Conservation (phyloP, 1,140 invertebrate genomes). For the Drosophila orosa region DNA sequence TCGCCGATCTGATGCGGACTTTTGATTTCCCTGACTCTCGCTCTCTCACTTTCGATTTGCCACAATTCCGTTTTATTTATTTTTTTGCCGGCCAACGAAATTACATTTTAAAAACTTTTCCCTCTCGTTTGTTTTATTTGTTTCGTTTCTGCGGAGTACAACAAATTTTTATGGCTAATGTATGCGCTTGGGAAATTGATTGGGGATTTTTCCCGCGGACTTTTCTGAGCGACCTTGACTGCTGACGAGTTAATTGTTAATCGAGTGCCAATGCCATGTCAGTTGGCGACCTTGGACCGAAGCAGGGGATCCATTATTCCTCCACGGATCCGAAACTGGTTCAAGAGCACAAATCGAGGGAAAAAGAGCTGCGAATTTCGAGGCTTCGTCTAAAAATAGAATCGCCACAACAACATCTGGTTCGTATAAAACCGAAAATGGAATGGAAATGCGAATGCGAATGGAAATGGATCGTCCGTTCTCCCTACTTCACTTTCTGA, state of each 20-base stretch:
- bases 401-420: conserved; percentile 52
- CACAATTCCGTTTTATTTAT: conserved; percentile 79
- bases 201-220: conserved; percentile 2
- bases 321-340: conserved; percentile 44
- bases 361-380: conserved; percentile 43
- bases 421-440: conserved; percentile 61
- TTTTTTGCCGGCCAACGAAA: conserved; percentile 57
- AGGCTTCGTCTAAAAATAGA: conserved; percentile 66
- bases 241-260: conserved; percentile 44
- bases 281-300: conserved; percentile 60
- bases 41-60: conserved; percentile 64
- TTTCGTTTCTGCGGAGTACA: conserved; percentile 25
- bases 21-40: conserved; percentile 42
- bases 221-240: conserved; percentile 41
- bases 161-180: conserved; percentile 75
- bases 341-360: conserved; percentile 56
- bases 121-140: conserved; percentile 59
- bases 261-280: conserved; percentile 56
- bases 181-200: conserved; percentile 75
- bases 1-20: conserved; percentile 32
- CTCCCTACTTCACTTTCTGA: conserved; percentile 24
- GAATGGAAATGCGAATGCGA: conserved; percentile 25
- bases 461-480: conserved; percentile 43
- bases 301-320: conserved; percentile 60
- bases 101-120: conserved; percentile 79